phyloP scores from a whole-genome alignment of 2,888 invertebrate species.

The Trichopoda pennipes region DNA sequence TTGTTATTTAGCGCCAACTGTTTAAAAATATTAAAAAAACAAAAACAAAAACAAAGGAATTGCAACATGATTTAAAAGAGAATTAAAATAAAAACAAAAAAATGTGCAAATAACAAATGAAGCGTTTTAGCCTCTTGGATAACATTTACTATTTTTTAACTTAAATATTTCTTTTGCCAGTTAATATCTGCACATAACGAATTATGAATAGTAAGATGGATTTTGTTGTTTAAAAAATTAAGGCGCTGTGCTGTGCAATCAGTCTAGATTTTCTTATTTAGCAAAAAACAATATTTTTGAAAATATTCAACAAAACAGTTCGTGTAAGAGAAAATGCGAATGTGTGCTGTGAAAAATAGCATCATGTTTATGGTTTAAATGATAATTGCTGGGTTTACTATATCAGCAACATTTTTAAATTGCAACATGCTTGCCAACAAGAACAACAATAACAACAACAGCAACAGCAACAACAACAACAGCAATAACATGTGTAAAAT shows the following conservation, averaged over 20 bases:
- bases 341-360: conserved; percentile 50
- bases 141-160: conserved; percentile 12
- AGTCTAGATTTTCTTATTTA: conserved; percentile 58
- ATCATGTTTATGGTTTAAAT: conserved; percentile 66
- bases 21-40: conserved; percentile 22
- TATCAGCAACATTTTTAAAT: conserved; percentile 47
- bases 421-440: conserved; percentile 61
- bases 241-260: conserved; percentile 18
- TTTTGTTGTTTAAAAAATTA: background rate
- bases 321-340: conserved; percentile 13
- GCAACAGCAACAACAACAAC: conserved; percentile 3
- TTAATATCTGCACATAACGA: conserved; percentile 30
- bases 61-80: conserved; percentile 16
- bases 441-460: conserved; percentile 19
- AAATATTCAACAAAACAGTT: background rate
- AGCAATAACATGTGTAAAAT: conserved; percentile 51
- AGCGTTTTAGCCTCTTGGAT: conserved; percentile 21
- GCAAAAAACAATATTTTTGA: conserved; percentile 36
- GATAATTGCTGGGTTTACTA: conserved; percentile 62
- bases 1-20: conserved; percentile 49
- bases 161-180: background rate
- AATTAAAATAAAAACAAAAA: conserved; percentile 22
- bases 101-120: conserved; percentile 25
- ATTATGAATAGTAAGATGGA: conserved; percentile 50
- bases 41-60: background rate